Percentiles rank a stretch among this genome's conserved stretches.
Evolutionary conservation across 2,888 invertebrate genomes (phyloP).

Genomic region (Drosophila mercatorum): DNA sequence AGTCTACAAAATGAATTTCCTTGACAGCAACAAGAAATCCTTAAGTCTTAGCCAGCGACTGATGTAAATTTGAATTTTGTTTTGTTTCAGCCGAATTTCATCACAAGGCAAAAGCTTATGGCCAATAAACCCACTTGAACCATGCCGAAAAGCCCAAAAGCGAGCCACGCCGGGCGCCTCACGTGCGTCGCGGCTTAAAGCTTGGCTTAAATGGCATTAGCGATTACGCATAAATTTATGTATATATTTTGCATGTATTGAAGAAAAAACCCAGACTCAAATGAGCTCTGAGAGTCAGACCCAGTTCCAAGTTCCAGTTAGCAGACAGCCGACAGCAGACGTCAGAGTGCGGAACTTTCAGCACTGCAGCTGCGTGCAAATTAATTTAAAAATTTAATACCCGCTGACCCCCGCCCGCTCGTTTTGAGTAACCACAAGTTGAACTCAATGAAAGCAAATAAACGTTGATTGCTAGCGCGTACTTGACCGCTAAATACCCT

Average conservation of each 20-base stretch:
- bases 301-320: slow-evolving; percentile 36
- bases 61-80: slow-evolving; percentile 29
- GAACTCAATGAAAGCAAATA: slow-evolving; percentile 22
- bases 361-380: slow-evolving; percentile 57
- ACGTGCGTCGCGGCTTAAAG: slow-evolving; percentile 51
- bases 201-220: background rate
- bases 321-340: slow-evolving; percentile 20
- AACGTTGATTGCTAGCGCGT: background rate
- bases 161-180: slow-evolving; percentile 53
- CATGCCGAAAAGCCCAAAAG: slow-evolving; percentile 24
- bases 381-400: slow-evolving; percentile 51
- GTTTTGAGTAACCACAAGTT: background rate
- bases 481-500: slow-evolving; percentile 14
- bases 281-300: slow-evolving; percentile 6
- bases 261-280: slow-evolving; percentile 35
- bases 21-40: slow-evolving; percentile 15
- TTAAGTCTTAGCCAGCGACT: slow-evolving; percentile 19
- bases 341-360: slow-evolving; percentile 51
- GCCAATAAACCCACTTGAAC: slow-evolving; percentile 75
- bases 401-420: background rate
- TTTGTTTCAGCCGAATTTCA: slow-evolving; percentile 34
- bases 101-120: slow-evolving; percentile 48
- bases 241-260: background rate
- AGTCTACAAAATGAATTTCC: slow-evolving; percentile 31
- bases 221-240: slow-evolving; percentile 9